Evolutionary conservation across 2,113 vertebrate genomes (phyloP).

Genomic region (Chaetodon trifascialis): DNA sequence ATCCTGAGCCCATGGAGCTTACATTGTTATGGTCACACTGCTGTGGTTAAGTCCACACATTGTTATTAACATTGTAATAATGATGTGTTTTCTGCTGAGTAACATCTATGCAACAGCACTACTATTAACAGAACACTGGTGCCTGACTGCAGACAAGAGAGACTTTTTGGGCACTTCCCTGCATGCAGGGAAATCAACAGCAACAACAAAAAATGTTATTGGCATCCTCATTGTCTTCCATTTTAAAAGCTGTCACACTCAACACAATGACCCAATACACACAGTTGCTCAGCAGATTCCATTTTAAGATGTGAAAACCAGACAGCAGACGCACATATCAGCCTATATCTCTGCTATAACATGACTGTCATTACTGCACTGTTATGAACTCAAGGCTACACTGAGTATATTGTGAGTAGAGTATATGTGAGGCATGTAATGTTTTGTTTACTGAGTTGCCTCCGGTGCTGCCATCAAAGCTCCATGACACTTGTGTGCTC

Average conservation of each 20-base stretch:
- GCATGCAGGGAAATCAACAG: background rate
- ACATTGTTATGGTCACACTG: background rate
- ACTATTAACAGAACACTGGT: background rate
- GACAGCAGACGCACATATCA: constrained; percentile 3
- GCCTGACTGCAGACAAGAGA: background rate
- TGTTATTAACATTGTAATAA: background rate
- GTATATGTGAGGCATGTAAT: constrained; percentile 4
- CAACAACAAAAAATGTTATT: background rate
- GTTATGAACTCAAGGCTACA: constrained; percentile 1
- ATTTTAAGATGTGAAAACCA: background rate
- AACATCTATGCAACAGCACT: background rate
- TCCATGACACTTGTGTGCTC: constrained; percentile 2
- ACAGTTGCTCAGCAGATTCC: background rate
- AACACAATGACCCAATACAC: background rate
- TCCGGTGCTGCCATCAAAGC: background rate
- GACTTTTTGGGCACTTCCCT: background rate
- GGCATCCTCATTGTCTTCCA: background rate
- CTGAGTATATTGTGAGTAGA: constrained; percentile 4
- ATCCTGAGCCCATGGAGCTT: background rate
- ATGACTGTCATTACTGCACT: constrained; percentile 3
- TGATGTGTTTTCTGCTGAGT: background rate
- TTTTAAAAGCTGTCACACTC: background rate
- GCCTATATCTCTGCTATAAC: background rate
- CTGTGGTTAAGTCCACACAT: background rate
- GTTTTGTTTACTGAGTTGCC: background rate